A percentile compares a stretch with the other conserved stretches of the same genome.
These are phyloP conservation scores for Polietes domitor DNA, from an alignment of 2,888 invertebrate species.

Conservation along the genomic window DNA sequence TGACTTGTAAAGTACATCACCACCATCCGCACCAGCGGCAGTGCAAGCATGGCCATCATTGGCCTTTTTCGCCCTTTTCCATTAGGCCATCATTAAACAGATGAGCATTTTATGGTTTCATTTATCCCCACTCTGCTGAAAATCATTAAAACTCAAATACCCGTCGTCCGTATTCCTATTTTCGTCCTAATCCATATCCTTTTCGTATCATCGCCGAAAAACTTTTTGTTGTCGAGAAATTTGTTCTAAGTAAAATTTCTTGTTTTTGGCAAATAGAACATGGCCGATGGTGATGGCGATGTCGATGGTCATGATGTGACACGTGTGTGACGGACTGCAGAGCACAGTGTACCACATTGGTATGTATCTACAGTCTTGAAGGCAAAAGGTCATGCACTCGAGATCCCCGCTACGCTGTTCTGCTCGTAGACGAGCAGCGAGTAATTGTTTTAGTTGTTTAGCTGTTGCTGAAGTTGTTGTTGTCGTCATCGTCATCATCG, in stretches of 20 bases:
- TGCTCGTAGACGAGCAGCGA: neutral
- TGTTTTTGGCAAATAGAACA: neutral
- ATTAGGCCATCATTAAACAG: neutral
- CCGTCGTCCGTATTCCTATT: neutral
- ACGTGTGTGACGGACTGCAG: neutral
- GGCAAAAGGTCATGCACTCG: neutral
- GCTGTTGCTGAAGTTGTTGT: neutral
- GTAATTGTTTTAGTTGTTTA: neutral
- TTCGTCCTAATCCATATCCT: neutral
- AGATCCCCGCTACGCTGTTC: no score
- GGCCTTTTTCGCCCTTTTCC: neutral
- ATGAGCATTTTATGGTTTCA: neutral
- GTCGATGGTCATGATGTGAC: neutral
- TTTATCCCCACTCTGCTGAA: neutral
- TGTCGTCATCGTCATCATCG: no score
- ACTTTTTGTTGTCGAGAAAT: neutral
- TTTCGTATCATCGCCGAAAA: neutral
- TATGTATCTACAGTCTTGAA: neutral
- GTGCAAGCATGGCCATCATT: neutral
- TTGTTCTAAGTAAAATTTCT: neutral
- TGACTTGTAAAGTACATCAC: constrained; percentile 5
- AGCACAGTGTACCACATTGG: neutral
- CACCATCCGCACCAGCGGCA: neutral
- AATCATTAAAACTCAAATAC: neutral
- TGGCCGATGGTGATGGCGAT: neutral